phyloP scores from a whole-genome alignment of 2,797 vertebrate species.

The Liasis olivaceus region DNA sequence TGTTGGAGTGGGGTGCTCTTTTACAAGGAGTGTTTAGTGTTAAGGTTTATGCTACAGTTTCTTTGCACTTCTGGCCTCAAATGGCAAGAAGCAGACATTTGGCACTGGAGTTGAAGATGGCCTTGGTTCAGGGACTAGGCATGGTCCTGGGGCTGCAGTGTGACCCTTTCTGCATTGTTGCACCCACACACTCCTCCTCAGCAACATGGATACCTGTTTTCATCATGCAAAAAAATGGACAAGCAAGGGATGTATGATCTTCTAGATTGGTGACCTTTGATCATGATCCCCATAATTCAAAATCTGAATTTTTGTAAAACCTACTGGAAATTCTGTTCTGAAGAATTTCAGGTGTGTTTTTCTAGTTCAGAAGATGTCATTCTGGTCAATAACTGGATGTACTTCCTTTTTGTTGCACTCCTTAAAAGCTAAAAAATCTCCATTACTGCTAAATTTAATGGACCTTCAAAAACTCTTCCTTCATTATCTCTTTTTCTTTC shows the following conservation, averaged over 20 bases:
- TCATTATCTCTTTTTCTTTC: no score
- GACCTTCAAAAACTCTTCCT: not conserved
- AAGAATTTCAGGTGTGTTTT: not conserved
- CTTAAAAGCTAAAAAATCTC: not conserved
- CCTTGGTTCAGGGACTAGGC: not conserved
- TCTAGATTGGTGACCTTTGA: not conserved
- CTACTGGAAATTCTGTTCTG: not conserved
- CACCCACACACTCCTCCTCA: not conserved
- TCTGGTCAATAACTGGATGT: not conserved
- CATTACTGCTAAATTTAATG: not conserved
- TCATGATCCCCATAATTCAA: not conserved
- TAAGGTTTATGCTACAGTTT: no score
- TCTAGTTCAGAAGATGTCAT: not conserved
- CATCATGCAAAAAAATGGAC: not conserved
- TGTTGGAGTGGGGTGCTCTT: not conserved
- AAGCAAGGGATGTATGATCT: not conserved
- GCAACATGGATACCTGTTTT: not conserved
- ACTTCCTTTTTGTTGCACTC: not conserved
- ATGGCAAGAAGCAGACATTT: no score
- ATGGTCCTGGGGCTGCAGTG: not conserved
- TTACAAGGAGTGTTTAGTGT: no score
- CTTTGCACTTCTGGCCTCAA: no score
- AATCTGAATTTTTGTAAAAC: not conserved
- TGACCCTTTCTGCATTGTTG: not conserved
- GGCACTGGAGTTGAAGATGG: no score